A percentile compares a stretch with the other conserved stretches of the same genome.
Evolutionary conservation across 2,797 vertebrate species (phyloP).

Genomic region (Sebastes jordani): DNA sequence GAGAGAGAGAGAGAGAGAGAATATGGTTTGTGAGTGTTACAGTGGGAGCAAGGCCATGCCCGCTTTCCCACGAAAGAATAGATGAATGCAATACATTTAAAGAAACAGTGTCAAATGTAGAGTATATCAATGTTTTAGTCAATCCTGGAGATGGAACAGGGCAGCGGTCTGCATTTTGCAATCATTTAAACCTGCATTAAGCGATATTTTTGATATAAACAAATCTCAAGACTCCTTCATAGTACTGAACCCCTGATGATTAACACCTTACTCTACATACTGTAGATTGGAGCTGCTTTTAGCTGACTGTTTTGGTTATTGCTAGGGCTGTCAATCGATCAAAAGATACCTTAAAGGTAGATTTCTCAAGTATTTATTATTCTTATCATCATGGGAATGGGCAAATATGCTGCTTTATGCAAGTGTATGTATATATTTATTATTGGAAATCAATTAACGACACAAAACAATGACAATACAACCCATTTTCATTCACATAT

Average conservation of each 20-base stretch:
- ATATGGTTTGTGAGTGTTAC: neutral
- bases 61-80: neutral
- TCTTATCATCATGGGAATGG: no score
- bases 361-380: no score
- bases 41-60: neutral
- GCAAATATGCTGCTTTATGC: no score
- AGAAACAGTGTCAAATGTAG: neutral
- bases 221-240: neutral
- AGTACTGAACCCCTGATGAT: neutral
- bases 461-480: no score
- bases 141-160: neutral
- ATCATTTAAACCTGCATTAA: constrained; percentile 34
- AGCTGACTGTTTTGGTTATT: neutral
- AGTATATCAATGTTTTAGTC: constrained; percentile 2
- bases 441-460: no score
- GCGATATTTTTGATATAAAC: constrained; percentile 22
- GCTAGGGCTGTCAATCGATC: no score
- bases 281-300: constrained; percentile 2
- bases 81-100: constrained; percentile 37
- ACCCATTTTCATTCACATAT: no score
- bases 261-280: neutral
- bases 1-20: neutral
- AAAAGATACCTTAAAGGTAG: no score
- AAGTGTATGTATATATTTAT: no score
- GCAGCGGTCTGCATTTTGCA: constrained; percentile 12